phyloP scores from a whole-genome alignment of 2,888 invertebrate genomes.

The Eulithis testata region DNA sequence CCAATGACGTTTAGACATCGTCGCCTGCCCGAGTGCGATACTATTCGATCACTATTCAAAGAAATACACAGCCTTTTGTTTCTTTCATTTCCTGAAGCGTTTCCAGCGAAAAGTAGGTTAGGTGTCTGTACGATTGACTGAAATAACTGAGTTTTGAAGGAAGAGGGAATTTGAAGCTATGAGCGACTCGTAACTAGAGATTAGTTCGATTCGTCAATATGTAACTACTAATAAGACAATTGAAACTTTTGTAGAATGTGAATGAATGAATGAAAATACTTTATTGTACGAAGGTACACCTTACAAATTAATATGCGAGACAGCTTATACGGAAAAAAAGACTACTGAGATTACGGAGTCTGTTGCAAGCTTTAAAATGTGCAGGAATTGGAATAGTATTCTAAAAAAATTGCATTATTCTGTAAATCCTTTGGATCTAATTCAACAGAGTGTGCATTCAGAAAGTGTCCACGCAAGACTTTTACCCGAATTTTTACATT shows the following conservation, averaged over 20 bases:
- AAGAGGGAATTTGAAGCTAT: background rate
- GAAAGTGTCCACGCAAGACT: background rate
- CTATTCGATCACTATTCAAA: slow-evolving; percentile 60
- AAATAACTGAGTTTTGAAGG: background rate
- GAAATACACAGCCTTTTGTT: slow-evolving; percentile 58
- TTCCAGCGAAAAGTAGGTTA: slow-evolving; percentile 39
- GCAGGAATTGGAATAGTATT: background rate
- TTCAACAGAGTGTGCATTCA: slow-evolving; percentile 7
- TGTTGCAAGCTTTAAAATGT: too few species aligned
- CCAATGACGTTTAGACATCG: slow-evolving; percentile 45
- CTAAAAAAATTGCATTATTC: background rate
- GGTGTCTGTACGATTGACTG: slow-evolving; percentile 11
- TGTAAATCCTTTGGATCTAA: background rate
- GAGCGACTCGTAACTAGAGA: background rate
- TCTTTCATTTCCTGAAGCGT: slow-evolving; percentile 46
- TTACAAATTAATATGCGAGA: too few species aligned
- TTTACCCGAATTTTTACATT: background rate
- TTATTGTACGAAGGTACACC: too few species aligned
- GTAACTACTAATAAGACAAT: too few species aligned
- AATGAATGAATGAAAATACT: too few species aligned
- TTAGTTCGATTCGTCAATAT: too few species aligned
- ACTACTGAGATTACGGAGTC: too few species aligned
- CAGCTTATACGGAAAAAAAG: too few species aligned
- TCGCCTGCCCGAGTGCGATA: slow-evolving; percentile 55
- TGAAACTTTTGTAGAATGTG: too few species aligned